Base-by-base conservation (phyloP, 2,888 invertebrate species). In the Icerya purchasi region DNA sequence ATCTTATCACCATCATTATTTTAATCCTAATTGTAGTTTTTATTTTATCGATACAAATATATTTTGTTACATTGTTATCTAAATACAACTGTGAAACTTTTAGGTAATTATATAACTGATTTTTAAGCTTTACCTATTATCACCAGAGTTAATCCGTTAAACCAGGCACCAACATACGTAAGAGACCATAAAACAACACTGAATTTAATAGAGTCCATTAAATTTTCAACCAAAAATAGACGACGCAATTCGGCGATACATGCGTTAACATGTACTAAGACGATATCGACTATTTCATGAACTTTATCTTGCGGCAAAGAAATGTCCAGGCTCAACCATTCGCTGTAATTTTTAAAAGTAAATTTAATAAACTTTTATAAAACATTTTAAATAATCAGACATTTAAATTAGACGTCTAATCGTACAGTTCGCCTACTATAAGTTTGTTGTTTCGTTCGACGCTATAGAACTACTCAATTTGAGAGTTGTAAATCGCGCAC, bases 81-180 rank as follows among this genome's bases (percentile, higher is more conserved):
- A n/a, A n/a, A n/a, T n/a, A n/a, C n/a, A n/a, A n/a, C n/a, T n/a
- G n/a, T n/a, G n/a, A n/a, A n/a, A n/a, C n/a, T n/a, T n/a, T n/a
- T n/a, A n/a, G n/a, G n/a, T n/a, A n/a, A n/a, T n/a, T n/a, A n/a
- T n/a, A n/a, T n/a, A n/a, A n/a, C n/a, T n/a, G n/a, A n/a, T n/a
- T n/a, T n/a, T n/a, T n/a, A n/a, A n/a, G n/a, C n/a, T 78, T 75
- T 72, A 92, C 94, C 87, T 71, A 97, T 81, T 71, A 96, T 93
- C 71, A 97, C 83, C 68, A 98, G 83, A 67, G 96, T 94, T 84
- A 97, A 89, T 74, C 96, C 97, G 75, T 97, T 97, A 80, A 98
- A 96, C 89, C 93, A 96, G 69, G 93, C 85, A 70, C 97, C 97
- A 69, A 97, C 79, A 74, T 96, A 97, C 63, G 97, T 97, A 75